These are phyloP conservation scores for Brachionus calyciflorus DNA, from an alignment of 1,140 invertebrate species.

Conservation along the genomic window DNA sequence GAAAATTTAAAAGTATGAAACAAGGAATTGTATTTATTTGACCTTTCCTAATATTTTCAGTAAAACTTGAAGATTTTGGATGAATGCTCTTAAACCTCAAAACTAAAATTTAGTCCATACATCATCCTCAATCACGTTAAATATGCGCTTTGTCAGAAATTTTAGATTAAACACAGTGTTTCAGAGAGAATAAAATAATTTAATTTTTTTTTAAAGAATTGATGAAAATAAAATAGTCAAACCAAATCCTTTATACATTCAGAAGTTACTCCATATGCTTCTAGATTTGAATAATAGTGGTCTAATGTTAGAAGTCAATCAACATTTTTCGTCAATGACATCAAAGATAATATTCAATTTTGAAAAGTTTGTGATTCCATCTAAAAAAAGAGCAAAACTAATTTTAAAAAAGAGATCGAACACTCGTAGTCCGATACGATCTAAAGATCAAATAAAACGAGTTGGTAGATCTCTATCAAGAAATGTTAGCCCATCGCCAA, in stretches of 20 bases:
- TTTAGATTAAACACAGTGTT: no score
- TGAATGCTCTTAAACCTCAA: no score
- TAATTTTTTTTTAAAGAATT: not conserved
- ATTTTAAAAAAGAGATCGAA: not conserved
- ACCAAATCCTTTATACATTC: conserved; percentile 2
- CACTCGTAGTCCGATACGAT: not conserved
- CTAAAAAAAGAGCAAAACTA: not conserved
- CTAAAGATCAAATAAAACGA: not conserved
- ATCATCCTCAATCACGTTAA: no score
- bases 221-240: not conserved
- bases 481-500: no score
- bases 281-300: conserved; percentile 13
- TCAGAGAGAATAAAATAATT: not conserved
- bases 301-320: conserved; percentile 4
- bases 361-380: not conserved
- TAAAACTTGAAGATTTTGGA: no score
- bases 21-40: no score
- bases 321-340: not conserved
- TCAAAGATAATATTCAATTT: not conserved
- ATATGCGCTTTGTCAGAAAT: no score
- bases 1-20: no score
- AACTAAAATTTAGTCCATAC: no score
- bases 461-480: not conserved
- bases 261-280: not conserved
- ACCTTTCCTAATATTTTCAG: no score